Conservation (phyloP, 2,797 vertebrate species). For the Notamacropus eugenii region DNA sequence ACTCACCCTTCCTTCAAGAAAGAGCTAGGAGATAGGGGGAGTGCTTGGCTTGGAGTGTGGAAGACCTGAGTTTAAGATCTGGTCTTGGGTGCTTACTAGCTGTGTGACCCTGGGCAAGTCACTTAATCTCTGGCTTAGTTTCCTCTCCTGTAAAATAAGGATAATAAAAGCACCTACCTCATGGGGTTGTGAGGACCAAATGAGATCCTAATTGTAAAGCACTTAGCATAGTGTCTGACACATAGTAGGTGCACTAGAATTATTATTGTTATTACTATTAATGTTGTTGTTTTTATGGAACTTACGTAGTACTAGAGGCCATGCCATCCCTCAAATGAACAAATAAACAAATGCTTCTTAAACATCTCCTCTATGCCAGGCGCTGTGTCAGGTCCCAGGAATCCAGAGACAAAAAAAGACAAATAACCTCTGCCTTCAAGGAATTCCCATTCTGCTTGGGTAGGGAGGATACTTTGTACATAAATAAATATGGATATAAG, state of each 20-base stretch:
- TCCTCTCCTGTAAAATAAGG: neutral
- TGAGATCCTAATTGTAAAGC: neutral
- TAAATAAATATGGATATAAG: neutral
- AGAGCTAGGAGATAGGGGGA: neutral
- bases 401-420: neutral
- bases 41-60: neutral
- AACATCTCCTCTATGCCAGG: neutral
- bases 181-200: neutral
- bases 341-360: neutral
- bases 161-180: too few species aligned
- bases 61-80: neutral
- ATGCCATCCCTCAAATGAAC: neutral
- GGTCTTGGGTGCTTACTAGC: too few species aligned
- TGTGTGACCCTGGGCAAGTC: neutral
- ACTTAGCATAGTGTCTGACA: neutral
- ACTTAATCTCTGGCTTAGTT: neutral
- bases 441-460: neutral
- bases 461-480: neutral
- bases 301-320: neutral
- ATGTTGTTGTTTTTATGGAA: neutral
- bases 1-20: neutral
- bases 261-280: neutral
- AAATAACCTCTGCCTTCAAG: neutral
- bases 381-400: neutral
- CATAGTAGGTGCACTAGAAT: neutral